A percentile compares a stretch with the other conserved stretches of the same genome.
Conservation (phyloP, 2,113 vertebrate species). For the Alligator sinensis region DNA sequence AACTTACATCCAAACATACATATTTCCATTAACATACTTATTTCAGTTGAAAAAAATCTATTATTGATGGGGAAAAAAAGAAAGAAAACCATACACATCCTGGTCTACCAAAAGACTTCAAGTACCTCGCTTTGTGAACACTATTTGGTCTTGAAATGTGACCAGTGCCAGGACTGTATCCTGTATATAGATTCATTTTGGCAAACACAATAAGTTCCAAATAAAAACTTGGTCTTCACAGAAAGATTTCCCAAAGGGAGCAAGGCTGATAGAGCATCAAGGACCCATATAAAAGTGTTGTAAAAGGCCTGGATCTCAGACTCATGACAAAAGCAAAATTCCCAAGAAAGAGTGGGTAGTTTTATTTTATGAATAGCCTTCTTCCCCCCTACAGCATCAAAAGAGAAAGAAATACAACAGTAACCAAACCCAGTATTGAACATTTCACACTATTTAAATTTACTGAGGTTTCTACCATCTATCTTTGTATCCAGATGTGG, state of each 20-base stretch:
- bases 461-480: neutral
- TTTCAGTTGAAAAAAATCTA: neutral
- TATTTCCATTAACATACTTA: neutral
- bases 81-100: neutral
- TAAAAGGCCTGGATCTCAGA: neutral
- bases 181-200: too few species aligned
- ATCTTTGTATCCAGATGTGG: rapidly evolving
- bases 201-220: neutral
- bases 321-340: rapidly evolving
- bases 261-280: neutral
- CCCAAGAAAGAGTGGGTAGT: neutral
- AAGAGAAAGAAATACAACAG: neutral
- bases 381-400: neutral
- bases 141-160: neutral
- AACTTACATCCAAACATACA: neutral
- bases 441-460: neutral
- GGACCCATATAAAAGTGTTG: neutral
- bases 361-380: rapidly evolving
- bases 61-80: neutral
- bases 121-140: neutral
- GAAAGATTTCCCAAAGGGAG: neutral
- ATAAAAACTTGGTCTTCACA: neutral
- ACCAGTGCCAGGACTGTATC: too few species aligned
- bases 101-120: neutral
- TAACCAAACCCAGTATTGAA: neutral